Base-by-base conservation (phyloP, 1,140 invertebrate genomes). In the Danaus melanippus region DNA sequence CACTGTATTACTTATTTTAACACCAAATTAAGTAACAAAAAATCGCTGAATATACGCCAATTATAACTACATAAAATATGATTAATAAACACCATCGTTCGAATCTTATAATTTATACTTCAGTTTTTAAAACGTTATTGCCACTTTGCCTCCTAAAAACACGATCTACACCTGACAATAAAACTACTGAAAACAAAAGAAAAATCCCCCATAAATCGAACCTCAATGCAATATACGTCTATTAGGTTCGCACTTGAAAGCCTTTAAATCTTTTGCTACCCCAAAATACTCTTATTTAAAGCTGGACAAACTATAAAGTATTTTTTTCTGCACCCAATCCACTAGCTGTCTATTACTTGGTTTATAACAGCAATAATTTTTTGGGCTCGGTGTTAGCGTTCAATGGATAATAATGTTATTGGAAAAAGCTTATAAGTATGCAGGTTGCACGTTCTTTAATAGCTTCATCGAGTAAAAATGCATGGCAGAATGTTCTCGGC, bases 191-290 rank as follows among this genome's bases (percentile, higher is more conserved):
- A 76, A 77, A 79, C 73, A 79, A 76, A 79, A 76, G 73, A 76
- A 71, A 79, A 77, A 71, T 74, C 73, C 68, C 54, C 71, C 70
- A 77, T 81, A 81, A 81, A 79, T 77, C 63, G 64, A 52, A 75
- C 76, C 78, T 68, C 74, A 66, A 67, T 66, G 74, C 74, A 76
- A 81, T 81, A 79, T 79, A 81, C 76, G 78, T 81, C 78, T 81
- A 81, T 81, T 81, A 81, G 72, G 66, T 63, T 63, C 66, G 66
- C 69, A 76, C 74, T 79, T 69, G 78, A 75, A 76, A 67, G 64
- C 69, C 61, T 65, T 67, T 81, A 81, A 81, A 81, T 81, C 76
- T 76, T 61, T 66, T 60, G 61, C 64, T 67, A 63, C 67, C 68
- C 75, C 72, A 59, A 69, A 80, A 77, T 67, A 68, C 64, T 66